Conservation (phyloP, 2,888 invertebrate genomes). For the Coremacera marginata region DNA sequence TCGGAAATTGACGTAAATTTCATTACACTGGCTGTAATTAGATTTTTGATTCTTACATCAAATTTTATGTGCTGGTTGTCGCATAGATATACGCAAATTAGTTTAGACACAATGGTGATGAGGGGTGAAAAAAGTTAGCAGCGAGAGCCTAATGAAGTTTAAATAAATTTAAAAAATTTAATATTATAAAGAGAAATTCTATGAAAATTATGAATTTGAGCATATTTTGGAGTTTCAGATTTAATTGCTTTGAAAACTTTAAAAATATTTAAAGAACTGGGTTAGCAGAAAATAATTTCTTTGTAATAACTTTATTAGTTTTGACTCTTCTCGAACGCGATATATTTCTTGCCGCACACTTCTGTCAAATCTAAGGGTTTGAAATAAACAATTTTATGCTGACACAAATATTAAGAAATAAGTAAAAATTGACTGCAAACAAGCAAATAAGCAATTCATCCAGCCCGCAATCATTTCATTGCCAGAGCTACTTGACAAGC, state of each 20-base stretch:
- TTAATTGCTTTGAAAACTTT: too few relatives aligned
- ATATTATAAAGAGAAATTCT: neutral
- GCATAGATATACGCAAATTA: neutral
- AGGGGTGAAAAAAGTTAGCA: neutral
- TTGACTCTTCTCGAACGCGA: too few relatives aligned
- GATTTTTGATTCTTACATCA: slow-evolving; percentile 23
- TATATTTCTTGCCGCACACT: too few relatives aligned
- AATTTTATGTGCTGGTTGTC: neutral
- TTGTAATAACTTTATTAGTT: too few relatives aligned
- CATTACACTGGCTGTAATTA: slow-evolving; percentile 30
- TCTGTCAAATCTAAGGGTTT: too few relatives aligned
- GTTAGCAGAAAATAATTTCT: too few relatives aligned
- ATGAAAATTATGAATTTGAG: neutral
- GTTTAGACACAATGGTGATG: neutral
- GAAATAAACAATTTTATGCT: neutral
- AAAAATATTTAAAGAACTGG: too few relatives aligned
- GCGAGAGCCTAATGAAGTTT: too few relatives aligned
- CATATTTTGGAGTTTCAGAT: too few relatives aligned
- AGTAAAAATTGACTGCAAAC: too few relatives aligned
- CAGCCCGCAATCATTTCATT: too few relatives aligned
- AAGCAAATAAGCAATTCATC: too few relatives aligned
- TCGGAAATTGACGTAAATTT: slow-evolving; percentile 32
- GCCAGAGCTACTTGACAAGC: slow-evolving; percentile 32
- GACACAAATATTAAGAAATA: neutral
- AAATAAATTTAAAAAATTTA: neutral